Percentiles rank a stretch among this genome's conserved stretches.
phyloP scores from a whole-genome alignment of 2,113 vertebrate species.

The Sigmodon hispidus region DNA sequence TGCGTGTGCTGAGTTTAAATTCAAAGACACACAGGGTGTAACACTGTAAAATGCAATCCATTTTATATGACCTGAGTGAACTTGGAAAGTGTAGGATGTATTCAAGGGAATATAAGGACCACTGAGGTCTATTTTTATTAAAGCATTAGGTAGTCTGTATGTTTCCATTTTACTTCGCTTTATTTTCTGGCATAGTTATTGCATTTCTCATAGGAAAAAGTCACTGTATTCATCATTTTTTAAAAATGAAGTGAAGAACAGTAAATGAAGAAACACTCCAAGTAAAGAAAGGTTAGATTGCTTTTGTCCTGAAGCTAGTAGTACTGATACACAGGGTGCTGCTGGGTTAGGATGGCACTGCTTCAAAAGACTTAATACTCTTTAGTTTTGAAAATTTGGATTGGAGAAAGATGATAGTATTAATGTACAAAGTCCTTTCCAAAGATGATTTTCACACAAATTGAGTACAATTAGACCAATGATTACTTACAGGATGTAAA shows the following conservation, averaged over 20 bases:
- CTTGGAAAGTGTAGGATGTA: background rate
- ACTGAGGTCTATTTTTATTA: conserved; percentile 41
- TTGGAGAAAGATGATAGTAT: background rate
- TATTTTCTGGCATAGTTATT: conserved; percentile 24
- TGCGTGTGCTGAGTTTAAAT: background rate
- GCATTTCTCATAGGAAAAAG: conserved; percentile 31
- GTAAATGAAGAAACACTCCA: conserved; percentile 24
- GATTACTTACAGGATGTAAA: conserved; percentile 1
- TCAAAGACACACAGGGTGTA: conserved; percentile 1
- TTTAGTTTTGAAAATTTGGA: background rate
- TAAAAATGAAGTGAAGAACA: conserved; percentile 43
- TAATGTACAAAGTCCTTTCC: background rate
- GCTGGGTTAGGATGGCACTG: background rate
- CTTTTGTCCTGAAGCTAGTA: conserved; percentile 5
- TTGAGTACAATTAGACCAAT: background rate
- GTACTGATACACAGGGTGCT: background rate
- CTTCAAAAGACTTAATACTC: background rate
- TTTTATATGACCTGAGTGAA: conserved; percentile 14
- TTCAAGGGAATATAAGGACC: conserved; percentile 4
- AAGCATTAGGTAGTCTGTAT: background rate
- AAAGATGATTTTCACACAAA: background rate
- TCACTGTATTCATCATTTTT: conserved; percentile 40
- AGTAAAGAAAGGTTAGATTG: background rate
- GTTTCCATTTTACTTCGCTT: conserved; percentile 47
- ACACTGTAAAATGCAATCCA: background rate